Conservation (phyloP, 1,140 invertebrate genomes). For the Bombus haemorrhoidalis region DNA sequence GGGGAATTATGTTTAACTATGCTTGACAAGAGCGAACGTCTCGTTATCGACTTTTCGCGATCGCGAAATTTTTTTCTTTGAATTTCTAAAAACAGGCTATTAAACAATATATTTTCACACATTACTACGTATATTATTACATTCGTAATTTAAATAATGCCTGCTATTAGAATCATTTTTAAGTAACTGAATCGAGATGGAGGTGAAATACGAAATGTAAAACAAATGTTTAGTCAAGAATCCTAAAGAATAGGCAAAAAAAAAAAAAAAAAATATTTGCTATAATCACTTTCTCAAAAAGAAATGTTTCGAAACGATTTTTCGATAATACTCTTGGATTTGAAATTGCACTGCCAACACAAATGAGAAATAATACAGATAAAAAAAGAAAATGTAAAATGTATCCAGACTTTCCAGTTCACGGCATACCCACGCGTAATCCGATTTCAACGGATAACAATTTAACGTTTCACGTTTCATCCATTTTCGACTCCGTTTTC, state of each 20-base stretch:
- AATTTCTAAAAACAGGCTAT: too few relatives aligned
- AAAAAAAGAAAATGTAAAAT: not conserved
- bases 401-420: not conserved
- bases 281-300: too few relatives aligned
- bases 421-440: not conserved
- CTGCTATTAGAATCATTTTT: too few relatives aligned
- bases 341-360: not conserved
- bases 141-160: too few relatives aligned
- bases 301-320: not conserved
- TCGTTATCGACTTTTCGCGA: not conserved
- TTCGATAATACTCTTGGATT: not conserved
- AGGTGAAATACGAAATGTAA: too few relatives aligned
- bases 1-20: not conserved
- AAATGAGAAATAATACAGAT: not conserved
- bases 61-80: too few relatives aligned
- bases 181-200: too few relatives aligned
- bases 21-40: not conserved
- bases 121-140: too few relatives aligned
- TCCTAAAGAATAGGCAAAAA: too few relatives aligned
- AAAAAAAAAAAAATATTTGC: too few relatives aligned
- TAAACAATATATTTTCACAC: too few relatives aligned
- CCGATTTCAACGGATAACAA: conserved; percentile 5
- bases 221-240: too few relatives aligned
- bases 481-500: not conserved
- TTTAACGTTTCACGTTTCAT: conserved; percentile 5